Conservation (phyloP, 2,888 invertebrate species). For the Leucoma salicis region DNA sequence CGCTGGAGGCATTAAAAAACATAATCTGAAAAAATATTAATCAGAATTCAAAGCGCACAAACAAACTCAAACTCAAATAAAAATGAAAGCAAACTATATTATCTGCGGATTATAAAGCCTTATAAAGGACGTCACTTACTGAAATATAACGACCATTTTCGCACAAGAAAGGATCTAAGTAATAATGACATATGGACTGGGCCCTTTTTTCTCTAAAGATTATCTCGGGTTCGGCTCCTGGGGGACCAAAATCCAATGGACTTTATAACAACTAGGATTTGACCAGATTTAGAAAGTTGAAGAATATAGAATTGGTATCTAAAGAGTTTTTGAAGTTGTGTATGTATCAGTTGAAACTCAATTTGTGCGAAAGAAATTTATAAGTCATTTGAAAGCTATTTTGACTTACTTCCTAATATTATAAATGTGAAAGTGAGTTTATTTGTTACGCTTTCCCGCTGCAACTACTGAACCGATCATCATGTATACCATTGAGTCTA, state of each 20-base stretch:
- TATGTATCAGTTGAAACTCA: background rate
- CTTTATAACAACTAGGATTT: conserved; percentile 3
- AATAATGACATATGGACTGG: conserved; percentile 5
- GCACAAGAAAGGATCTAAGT: conserved; percentile 1
- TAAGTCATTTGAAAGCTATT: too few relatives aligned
- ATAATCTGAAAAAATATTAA: too few relatives aligned
- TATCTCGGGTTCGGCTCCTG: background rate
- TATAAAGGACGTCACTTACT: background rate
- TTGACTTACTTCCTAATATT: too few relatives aligned
- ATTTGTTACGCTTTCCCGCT: too few relatives aligned
- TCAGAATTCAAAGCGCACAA: too few relatives aligned
- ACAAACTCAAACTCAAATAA: background rate
- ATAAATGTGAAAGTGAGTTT: too few relatives aligned
- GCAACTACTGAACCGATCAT: too few relatives aligned
- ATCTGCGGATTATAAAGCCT: background rate
- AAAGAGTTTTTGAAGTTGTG: background rate
- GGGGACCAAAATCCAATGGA: conserved; percentile 1
- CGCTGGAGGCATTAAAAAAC: too few relatives aligned
- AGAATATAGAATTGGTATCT: conserved; percentile 1
- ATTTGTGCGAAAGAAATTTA: background rate
- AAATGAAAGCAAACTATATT: background rate
- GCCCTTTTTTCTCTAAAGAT: conserved; percentile 3
- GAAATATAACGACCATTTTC: background rate
- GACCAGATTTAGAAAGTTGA: conserved; percentile 9
- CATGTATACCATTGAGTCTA: too few relatives aligned